phyloP scores from a whole-genome alignment of 2,888 invertebrate genomes.

The Hanleya hanleyi region DNA sequence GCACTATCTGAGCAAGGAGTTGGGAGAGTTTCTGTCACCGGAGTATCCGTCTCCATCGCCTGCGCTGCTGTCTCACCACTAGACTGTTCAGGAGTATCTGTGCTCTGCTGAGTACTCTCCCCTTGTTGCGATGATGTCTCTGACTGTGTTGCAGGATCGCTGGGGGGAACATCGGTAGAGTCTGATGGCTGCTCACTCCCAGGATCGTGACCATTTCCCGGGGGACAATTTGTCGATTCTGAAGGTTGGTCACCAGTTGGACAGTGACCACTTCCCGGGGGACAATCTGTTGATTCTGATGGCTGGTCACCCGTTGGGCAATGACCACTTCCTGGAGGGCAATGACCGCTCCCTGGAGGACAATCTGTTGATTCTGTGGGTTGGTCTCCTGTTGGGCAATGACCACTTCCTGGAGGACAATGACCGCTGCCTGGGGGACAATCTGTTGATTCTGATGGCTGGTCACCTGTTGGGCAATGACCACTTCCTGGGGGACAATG shows the following conservation, averaged over 20 bases:
- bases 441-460: not conserved
- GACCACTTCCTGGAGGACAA: not conserved
- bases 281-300: not conserved
- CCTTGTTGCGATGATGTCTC: not conserved
- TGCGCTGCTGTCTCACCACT: not conserved
- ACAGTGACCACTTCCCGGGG: constrained; percentile 27
- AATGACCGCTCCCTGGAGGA: not conserved
- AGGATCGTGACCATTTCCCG: constrained; percentile 10
- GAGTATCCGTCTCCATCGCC: not conserved
- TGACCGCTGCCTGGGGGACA: not conserved
- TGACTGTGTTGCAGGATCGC: not conserved
- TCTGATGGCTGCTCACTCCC: constrained; percentile 20
- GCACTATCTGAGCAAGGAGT: not conserved
- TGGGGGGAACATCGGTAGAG: not conserved
- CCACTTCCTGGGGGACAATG: not conserved
- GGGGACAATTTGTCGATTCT: constrained; percentile 14
- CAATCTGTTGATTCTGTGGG: constrained; percentile 2
- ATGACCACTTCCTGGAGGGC: not conserved
- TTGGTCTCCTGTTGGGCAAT: not conserved
- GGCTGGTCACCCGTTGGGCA: constrained; percentile 1
- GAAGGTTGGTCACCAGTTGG: constrained; percentile 25
- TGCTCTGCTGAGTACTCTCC: not conserved
- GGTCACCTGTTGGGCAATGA: not conserved
- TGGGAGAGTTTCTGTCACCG: not conserved
- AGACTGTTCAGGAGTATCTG: not conserved